These are phyloP conservation scores for Rhizoglyphus robini DNA, from an alignment of 1,140 invertebrate genomes.

Conservation along the genomic window DNA sequence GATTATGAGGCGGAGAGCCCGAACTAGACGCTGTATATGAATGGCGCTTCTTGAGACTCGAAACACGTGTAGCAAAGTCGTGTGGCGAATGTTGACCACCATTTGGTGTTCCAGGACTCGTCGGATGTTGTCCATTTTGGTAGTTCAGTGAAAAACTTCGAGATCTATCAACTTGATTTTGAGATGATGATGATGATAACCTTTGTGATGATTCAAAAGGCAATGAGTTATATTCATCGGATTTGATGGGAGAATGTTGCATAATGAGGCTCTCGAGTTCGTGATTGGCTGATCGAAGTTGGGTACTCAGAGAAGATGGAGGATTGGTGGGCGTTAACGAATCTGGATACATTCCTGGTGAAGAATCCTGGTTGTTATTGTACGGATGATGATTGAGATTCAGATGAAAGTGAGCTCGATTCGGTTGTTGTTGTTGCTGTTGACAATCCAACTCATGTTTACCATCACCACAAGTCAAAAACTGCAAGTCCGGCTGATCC, in stretches of 20 bases:
- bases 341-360: neutral
- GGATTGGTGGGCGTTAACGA: neutral
- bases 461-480: constrained; percentile 40
- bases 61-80: neutral
- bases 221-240: too few relatives aligned
- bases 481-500: constrained; percentile 67
- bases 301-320: too few relatives aligned
- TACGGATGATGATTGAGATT: neutral
- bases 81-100: neutral
- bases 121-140: too few relatives aligned
- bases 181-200: neutral
- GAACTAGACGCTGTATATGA: neutral
- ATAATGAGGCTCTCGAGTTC: too few relatives aligned
- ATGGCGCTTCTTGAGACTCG: neutral
- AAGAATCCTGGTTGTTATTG: neutral
- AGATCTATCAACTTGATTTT: neutral
- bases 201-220: neutral
- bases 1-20: neutral
- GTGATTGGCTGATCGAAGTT: too few relatives aligned
- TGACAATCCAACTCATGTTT: neutral
- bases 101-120: neutral
- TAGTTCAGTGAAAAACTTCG: too few relatives aligned
- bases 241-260: too few relatives aligned
- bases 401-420: neutral
- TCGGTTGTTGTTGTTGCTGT: neutral